Conservation (phyloP, 2,888 invertebrate species). For the Drosophila recens region DNA sequence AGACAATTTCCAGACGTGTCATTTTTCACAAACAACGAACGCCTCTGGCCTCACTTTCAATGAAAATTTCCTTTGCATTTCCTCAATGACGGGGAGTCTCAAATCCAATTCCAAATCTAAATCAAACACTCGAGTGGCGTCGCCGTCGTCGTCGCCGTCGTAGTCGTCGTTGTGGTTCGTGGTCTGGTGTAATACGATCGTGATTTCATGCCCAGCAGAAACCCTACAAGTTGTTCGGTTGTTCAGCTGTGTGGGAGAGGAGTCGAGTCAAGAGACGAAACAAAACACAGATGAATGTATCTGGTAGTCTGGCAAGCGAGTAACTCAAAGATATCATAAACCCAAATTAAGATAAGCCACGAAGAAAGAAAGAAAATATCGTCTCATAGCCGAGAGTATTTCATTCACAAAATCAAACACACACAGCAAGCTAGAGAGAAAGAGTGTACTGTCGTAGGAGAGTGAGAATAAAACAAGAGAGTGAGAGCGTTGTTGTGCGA, state of each 20-base stretch:
- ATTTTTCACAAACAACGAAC: conserved; percentile 73
- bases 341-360: conserved; percentile 74
- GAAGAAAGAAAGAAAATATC: conserved; percentile 55
- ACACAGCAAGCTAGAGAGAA: background rate
- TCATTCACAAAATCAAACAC: conserved; percentile 70
- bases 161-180: conserved; percentile 50
- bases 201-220: conserved; percentile 70
- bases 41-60: conserved; percentile 63
- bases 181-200: conserved; percentile 68
- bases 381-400: conserved; percentile 34
- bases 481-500: conserved; percentile 5
- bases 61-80: conserved; percentile 65
- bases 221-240: conserved; percentile 60
- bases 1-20: conserved; percentile 66
- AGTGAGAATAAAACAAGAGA: conserved; percentile 17
- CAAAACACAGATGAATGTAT: conserved; percentile 33
- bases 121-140: conserved; percentile 63
- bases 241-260: conserved; percentile 32
- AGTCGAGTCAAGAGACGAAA: conserved; percentile 52
- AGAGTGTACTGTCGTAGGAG: conserved; percentile 7
- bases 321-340: conserved; percentile 70
- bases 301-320: conserved; percentile 23
- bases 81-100: conserved; percentile 60
- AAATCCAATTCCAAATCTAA: conserved; percentile 26
- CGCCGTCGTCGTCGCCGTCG: background rate